Evolutionary conservation across 2,113 vertebrate genomes (phyloP).

Genomic region (Proterorhinus semilunaris): DNA sequence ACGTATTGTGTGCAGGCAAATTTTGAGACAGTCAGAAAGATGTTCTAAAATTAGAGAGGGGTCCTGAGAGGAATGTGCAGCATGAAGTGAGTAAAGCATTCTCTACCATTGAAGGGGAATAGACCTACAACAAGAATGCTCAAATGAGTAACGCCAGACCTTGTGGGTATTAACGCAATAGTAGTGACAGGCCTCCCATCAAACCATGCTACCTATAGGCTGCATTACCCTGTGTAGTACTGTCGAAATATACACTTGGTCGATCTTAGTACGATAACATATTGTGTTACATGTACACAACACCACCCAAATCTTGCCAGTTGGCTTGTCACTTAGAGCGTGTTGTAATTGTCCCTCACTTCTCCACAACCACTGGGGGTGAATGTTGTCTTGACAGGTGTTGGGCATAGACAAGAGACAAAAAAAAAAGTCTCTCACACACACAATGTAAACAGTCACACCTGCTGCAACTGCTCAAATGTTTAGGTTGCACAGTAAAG

Average conservation of each 20-base stretch:
- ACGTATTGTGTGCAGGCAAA: constrained; percentile 55
- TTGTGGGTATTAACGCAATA: constrained; percentile 47
- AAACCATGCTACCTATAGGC: accelerated
- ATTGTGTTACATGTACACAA: not conserved
- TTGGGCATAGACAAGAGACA: constrained; percentile 24
- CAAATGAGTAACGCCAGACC: constrained; percentile 51
- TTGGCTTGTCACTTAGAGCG: constrained; percentile 41
- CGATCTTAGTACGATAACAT: not conserved
- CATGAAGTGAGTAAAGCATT: constrained; percentile 64
- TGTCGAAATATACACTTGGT: not conserved
- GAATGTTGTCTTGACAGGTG: constrained; percentile 14
- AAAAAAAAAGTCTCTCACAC: constrained; percentile 17
- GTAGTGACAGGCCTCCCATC: constrained; percentile 25
- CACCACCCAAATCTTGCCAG: constrained; percentile 7
- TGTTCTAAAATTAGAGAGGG: constrained; percentile 79
- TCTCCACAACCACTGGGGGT: constrained; percentile 1
- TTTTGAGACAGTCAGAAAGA: constrained; percentile 52
- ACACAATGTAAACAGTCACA: constrained; percentile 9
- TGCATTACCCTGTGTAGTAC: not conserved
- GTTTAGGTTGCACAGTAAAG: constrained; percentile 4
- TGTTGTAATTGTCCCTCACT: constrained; percentile 16
- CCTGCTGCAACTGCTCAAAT: constrained; percentile 40
- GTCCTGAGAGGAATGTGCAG: constrained; percentile 78
- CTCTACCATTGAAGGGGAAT: constrained; percentile 71
- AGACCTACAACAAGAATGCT: constrained; percentile 59